Conservation (phyloP, 2,113 vertebrate species). For the Monopterus albus region DNA sequence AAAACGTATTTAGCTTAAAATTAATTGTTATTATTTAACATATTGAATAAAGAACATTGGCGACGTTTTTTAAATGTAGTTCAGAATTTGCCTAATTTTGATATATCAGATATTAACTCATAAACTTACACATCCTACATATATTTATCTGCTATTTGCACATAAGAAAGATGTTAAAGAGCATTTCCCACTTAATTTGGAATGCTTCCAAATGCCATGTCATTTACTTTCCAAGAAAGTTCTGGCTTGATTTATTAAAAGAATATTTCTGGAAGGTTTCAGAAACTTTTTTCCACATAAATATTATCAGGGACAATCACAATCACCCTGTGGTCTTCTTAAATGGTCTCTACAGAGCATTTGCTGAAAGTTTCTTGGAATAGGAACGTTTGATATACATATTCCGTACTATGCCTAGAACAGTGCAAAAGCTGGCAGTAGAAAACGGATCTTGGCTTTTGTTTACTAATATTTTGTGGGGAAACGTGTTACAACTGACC, state of each 20-base stretch:
- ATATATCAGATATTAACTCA: too few species aligned
- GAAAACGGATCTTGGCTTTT: background rate
- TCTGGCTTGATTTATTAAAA: background rate
- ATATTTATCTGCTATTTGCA: too few species aligned
- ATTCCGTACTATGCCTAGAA: background rate
- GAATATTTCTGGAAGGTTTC: slow-evolving; percentile 4
- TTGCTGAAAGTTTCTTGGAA: background rate
- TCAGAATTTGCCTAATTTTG: background rate
- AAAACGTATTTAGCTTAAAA: too few species aligned
- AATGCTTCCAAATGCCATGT: too few species aligned
- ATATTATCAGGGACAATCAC: background rate
- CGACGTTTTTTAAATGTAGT: too few species aligned
- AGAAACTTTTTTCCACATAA: background rate
- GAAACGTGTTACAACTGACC: slow-evolving; percentile 23
- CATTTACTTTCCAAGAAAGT: background rate
- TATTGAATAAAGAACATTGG: too few species aligned
- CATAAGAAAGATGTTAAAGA: background rate
- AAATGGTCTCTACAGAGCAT: background rate
- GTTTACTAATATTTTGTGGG: background rate
- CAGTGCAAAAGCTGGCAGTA: background rate
- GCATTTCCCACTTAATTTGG: background rate
- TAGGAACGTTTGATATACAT: background rate
- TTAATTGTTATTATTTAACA: too few species aligned
- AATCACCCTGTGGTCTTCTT: background rate
- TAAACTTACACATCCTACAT: too few species aligned